Base-by-base conservation (phyloP, 2,888 invertebrate species). In the Scaptomyza caliginosa region DNA sequence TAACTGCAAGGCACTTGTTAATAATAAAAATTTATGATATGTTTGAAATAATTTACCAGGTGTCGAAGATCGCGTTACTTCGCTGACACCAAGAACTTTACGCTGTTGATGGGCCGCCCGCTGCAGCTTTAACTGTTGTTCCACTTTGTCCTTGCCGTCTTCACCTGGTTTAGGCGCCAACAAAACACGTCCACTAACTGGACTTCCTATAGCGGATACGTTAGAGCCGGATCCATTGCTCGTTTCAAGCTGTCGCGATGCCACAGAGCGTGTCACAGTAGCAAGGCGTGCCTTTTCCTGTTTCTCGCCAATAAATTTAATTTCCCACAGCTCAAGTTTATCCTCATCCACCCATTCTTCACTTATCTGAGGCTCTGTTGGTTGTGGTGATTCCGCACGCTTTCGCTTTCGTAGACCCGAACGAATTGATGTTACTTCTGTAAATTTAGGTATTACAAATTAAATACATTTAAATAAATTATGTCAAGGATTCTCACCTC, bases 311-410 rank as follows among this genome's bases (percentile, higher is more conserved):
- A 97, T 98, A 85, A 96, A 95, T 85, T 97, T 97, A 64, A 99
- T 98, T 92, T 99, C 98, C 98, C 98, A 99, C 34, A 99, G 92
- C 89, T 99, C 98, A 40, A 99, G 92, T 89, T 97, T 96, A 75
- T 98, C 98, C 91, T 99, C 99, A 77, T 98, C 97, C 0, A 98
- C 96, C 99, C 99, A 99, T 87, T 96, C 96, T 91, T 99, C 98
- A 0, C 95, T 94, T 10, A 98, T 97, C 92, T 97, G 97, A 0
- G 99, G 98, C 89, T 98, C 98, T 6, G 96, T 97, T 88, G 96
- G 96, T 90, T 97, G 97, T 0, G 98, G 98, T 4, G 97, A 96
- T 92, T 99, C 98, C 0, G 97, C 96, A 43, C 98, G 93, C 90
- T 98, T 97, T 55, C 99, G 93, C 91, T 98, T 98, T 48, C 99